Base-by-base conservation (phyloP, 2,797 vertebrate species). In the Cirrhinus molitorella region DNA sequence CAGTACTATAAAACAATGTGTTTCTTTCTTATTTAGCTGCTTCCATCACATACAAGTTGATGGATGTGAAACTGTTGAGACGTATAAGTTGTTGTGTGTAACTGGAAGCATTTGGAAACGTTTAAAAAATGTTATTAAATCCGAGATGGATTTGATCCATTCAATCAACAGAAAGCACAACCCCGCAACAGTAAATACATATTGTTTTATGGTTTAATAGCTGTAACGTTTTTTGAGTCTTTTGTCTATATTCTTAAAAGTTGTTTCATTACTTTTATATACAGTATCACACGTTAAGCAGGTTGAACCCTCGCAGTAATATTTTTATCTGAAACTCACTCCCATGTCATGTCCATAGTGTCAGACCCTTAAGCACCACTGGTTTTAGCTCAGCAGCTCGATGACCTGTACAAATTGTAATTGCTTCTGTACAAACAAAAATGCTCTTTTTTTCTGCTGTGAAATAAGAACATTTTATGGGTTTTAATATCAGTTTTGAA, bases 391-490 rank as follows among this genome's bases (percentile, higher is more conserved):
- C 79, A 86, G 85, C 85, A 88, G 88, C 89, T 87, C 79, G 34
- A 85, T 74, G 76, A 85, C 85, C 85, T 92, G 91, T 91, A 91
- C 82, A 89, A 89, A 88, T 85, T 91, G 88, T 89, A 89, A 91
- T 88, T 90, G 88, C 89, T 92, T 92, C 86, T 91, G 90, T 90
- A 88, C 89, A 89, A 88, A 83, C 83, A 79, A 84, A 53, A 80
- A 86, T 14, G n/a, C 25, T 43, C 77, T 81, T 77, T 84, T 85
- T 77, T 83, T 86, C 75, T 53, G 68, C 74, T 85, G 81, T 85
- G 84, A 89, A 78, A 71, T 76, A 82, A 84, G 84, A 81, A 84
- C 63, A 89, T 89, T 82, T 80, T 74, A 53, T 78, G 84, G 82
- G 80, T 81, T 84, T 87, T 85, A 91, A 88, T 63, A 78, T 61